These are phyloP conservation scores for Erebia ligea DNA, from an alignment of 2,888 invertebrate species.

Conservation along the genomic window DNA sequence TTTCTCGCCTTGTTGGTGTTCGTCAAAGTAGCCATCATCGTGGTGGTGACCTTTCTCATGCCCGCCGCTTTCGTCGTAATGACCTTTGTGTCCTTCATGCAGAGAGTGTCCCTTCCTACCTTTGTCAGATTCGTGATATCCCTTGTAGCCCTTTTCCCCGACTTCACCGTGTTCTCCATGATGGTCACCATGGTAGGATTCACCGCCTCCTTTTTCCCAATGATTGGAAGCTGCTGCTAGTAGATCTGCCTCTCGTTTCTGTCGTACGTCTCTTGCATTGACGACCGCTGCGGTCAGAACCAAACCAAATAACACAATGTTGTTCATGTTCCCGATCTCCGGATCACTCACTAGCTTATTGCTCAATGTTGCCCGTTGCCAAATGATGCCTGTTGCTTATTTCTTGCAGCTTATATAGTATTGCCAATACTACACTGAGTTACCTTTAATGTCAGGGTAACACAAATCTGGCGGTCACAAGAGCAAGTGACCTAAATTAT, in stretches of 20 bases:
- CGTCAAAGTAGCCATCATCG: slow-evolving; percentile 86
- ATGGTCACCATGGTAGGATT: slow-evolving; percentile 85
- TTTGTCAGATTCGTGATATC: slow-evolving; percentile 85
- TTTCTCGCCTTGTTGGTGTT: slow-evolving; percentile 85
- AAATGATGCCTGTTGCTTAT: slow-evolving; percentile 75
- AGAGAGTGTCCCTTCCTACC: slow-evolving; percentile 88
- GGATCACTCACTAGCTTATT: slow-evolving; percentile 54
- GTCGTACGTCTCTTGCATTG: slow-evolving; percentile 76
- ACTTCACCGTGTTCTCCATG: slow-evolving; percentile 85
- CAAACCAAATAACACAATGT: slow-evolving; percentile 63
- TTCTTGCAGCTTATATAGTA: slow-evolving; percentile 77
- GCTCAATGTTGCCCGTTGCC: slow-evolving; percentile 55
- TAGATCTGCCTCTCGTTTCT: slow-evolving; percentile 75
- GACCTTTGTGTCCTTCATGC: slow-evolving; percentile 84
- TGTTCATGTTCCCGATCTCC: slow-evolving; percentile 66
- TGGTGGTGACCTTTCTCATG: slow-evolving; percentile 86
- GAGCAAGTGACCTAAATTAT: slow-evolving; percentile 66
- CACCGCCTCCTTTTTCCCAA: slow-evolving; percentile 84
- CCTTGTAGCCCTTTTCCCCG: slow-evolving; percentile 87
- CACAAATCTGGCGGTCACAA: slow-evolving; percentile 65
- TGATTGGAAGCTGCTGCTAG: slow-evolving; percentile 75
- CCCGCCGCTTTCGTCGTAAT: slow-evolving; percentile 84
- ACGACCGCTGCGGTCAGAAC: slow-evolving; percentile 69
- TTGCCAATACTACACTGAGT: slow-evolving; percentile 68
- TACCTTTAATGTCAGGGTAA: slow-evolving; percentile 77